Base-by-base conservation (phyloP, 2,888 invertebrate genomes). In the Cerceris ruficornis region DNA sequence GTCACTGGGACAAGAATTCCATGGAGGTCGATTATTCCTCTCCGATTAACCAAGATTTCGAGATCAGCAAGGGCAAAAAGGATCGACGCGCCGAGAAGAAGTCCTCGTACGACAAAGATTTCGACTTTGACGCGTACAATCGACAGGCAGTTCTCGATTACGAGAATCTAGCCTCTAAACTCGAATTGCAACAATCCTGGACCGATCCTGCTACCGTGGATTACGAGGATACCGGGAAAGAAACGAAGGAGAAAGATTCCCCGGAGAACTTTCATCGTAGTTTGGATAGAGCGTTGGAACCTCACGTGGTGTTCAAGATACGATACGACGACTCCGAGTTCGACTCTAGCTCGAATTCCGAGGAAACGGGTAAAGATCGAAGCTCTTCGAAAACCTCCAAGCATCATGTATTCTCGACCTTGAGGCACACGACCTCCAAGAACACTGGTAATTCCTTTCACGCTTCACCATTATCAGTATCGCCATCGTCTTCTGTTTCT, bases 231-330 rank as follows among this genome's bases (percentile, higher is more conserved):
- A 54, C 54, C 13, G 54, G 55, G 13, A 59, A 41, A 7, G 65
- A 61, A 7, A 54, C 78, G 0, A 75, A 80, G 59, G 83, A 83
- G 7, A 72, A 70, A 28, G 68, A 80, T 0, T 55, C 41, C 14
- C 58, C 59, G 28, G 79, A 74, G 17, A 82, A 75, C n/a, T 46
- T 85, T 1, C 86, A 81, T 17, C 77, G 80, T 4, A 81, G 74
- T 28, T 91, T 90, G 55, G 88, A 89, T 78, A 86, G 84, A 1
- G 87, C 86, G 0, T 89, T 88, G 88, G 89, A 90, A 64, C 85
- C 91, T 0, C 91, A 91, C 72, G 90, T 92, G 62, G 85, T 92
- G n/a, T 92, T 92, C 77, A 90, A 90, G 73, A 90, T 92, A 15
- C 85, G 89, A 6, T 90, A 90, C 78, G 91, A 92, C 70, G 92